Base-by-base conservation (phyloP, 1,140 invertebrate species). In the Drosophila oshimai region DNA sequence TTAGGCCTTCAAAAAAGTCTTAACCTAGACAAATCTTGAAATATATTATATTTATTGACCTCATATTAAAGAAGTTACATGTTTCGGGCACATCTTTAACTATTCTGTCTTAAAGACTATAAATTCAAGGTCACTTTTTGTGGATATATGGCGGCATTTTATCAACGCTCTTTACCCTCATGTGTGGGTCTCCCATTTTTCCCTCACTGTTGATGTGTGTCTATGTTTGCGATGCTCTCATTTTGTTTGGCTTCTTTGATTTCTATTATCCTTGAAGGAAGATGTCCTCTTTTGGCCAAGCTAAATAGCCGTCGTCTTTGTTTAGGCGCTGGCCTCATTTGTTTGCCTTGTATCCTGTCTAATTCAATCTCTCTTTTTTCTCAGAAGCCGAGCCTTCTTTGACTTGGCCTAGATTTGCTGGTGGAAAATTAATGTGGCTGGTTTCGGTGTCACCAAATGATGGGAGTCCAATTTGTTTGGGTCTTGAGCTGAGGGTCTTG, bases 201-300 rank as follows among this genome's bases (percentile, higher is more conserved):
- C 20, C 41, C 18, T 53, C 15, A 24, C 10, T 37, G 12, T 58
- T 24, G 22, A 51, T 18, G 20, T 41, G 26, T 44, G 18, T 62
- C 12, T 42, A 41, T 41, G 34, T 18, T 29, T 55, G 24, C 51
- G 28, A 41, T 53, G 51, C 36, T 46, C 47, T 44, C 70, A 62
- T 84, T 84, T 84, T 74, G 70, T 58, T 78, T 64, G 74, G 64
- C 49, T 62, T 71, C 58, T 78, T 84, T 74, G 74, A 78, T 74
- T 78, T 83, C 53, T 74, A 61, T 78, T 74, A 83, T 84, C 57
- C 70, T 83, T 79, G 70, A 71, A 86, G 67, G 60, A 58, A 45
- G 79, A 60, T 84, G 69, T 84, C 44, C 69, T 73, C 51, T 53
- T 70, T 29, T 37, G 78, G 50, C 15, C 58, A 49, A 47, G 67